Evolutionary conservation across 2,888 invertebrate genomes (phyloP).

Genomic region (Tetrapedia diversipes): DNA sequence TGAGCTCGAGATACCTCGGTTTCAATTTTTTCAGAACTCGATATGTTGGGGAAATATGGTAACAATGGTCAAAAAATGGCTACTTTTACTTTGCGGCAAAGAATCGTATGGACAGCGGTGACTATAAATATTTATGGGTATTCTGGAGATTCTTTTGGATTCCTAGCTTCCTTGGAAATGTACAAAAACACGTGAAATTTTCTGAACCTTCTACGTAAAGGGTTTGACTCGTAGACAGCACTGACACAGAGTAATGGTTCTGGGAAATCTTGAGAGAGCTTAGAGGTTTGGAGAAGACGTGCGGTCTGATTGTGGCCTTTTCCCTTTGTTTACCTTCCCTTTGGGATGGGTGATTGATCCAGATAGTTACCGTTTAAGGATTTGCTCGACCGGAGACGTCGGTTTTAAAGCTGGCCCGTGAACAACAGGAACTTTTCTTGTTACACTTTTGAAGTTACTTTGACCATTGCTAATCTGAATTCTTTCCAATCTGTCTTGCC

Average conservation of each 20-base stretch:
- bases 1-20: no score
- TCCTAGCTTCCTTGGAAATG: neutral
- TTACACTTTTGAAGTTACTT: neutral
- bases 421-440: no score
- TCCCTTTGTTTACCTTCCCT: neutral
- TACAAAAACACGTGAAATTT: neutral
- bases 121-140: no score
- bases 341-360: neutral
- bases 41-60: no score
- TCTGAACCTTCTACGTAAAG: neutral
- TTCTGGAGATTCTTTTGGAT: no score
- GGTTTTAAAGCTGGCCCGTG: no score
- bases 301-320: neutral
- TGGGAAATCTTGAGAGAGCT: neutral
- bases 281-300: no score
- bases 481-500: no score
- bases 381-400: neutral
- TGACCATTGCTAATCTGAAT: neutral
- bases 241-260: conserved; percentile 1
- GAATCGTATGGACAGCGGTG: no score
- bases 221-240: neutral
- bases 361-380: neutral
- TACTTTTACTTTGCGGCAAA: no score
- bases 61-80: no score
- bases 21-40: no score